Evolutionary conservation across 2,113 vertebrate species (phyloP).

Genomic region (Mobula birostris): DNA sequence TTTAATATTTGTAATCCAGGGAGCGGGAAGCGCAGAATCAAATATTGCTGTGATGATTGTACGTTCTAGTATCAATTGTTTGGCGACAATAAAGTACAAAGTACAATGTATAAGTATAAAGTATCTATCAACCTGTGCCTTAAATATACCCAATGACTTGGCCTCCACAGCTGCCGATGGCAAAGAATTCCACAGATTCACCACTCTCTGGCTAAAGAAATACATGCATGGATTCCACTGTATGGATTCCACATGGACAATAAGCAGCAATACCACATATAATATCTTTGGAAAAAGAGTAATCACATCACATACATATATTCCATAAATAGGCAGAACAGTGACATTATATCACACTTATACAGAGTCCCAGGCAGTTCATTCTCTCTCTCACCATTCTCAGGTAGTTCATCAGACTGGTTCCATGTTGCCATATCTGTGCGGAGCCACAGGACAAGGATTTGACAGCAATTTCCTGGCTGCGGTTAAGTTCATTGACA

Average conservation of each 20-base stretch:
- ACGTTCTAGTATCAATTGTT: too few species aligned
- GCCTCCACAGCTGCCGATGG: too few species aligned
- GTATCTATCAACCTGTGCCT: too few species aligned
- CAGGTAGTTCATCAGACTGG: conserved; percentile 98
- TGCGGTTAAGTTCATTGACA: conserved; percentile 89
- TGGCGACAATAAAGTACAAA: too few species aligned
- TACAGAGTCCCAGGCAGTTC: neutral
- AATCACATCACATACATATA: neutral
- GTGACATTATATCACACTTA: neutral
- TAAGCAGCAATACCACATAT: neutral
- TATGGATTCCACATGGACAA: neutral
- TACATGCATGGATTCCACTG: neutral
- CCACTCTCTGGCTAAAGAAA: too few species aligned
- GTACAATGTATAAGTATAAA: too few species aligned
- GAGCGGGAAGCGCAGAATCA: too few species aligned
- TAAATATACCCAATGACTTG: too few species aligned
- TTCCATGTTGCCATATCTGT: conserved; percentile 97
- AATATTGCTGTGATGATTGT: too few species aligned
- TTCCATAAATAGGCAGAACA: neutral
- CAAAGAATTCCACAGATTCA: too few species aligned
- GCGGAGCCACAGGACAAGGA: conserved; percentile 92
- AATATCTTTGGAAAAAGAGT: neutral
- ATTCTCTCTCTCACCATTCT: conserved; percentile 77
- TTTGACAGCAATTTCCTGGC: conserved; percentile 91
- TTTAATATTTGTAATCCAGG: too few species aligned